Conservation (phyloP, 2,888 invertebrate genomes). For the Slavum lentiscoides region DNA sequence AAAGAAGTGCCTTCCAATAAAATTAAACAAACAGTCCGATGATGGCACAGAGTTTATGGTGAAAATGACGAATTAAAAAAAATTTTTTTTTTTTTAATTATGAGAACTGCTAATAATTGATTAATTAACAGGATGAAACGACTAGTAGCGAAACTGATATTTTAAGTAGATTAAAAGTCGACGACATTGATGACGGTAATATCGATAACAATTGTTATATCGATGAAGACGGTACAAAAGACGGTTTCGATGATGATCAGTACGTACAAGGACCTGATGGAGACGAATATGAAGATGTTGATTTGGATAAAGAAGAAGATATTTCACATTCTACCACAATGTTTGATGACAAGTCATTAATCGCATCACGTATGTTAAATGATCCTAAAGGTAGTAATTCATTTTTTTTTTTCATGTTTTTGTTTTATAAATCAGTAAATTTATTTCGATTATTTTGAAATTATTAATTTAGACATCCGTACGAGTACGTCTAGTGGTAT, state of each 20-base stretch:
- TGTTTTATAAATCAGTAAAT: neutral
- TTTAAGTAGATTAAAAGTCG: slow-evolving; percentile 43
- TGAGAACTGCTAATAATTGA: neutral
- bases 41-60: slow-evolving; percentile 45
- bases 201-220: slow-evolving; percentile 39
- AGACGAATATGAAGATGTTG: slow-evolving; percentile 47
- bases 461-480: slow-evolving; percentile 29
- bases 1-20: slow-evolving; percentile 56
- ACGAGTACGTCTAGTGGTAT: slow-evolving; percentile 37
- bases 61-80: neutral
- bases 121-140: slow-evolving; percentile 41
- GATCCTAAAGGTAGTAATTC: slow-evolving; percentile 41
- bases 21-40: slow-evolving; percentile 43
- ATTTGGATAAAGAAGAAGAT: slow-evolving; percentile 43
- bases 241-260: slow-evolving; percentile 40
- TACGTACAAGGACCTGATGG: slow-evolving; percentile 37
- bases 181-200: slow-evolving; percentile 48
- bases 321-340: slow-evolving; percentile 30
- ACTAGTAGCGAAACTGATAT: slow-evolving; percentile 50
- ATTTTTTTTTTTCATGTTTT: neutral
- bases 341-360: slow-evolving; percentile 40
- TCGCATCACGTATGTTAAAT: slow-evolving; percentile 47
- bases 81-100: neutral
- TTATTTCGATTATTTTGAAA: slow-evolving; percentile 9
- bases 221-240: slow-evolving; percentile 47